Base-by-base conservation (phyloP, 2,113 vertebrate genomes). In the Sturnus vulgaris region DNA sequence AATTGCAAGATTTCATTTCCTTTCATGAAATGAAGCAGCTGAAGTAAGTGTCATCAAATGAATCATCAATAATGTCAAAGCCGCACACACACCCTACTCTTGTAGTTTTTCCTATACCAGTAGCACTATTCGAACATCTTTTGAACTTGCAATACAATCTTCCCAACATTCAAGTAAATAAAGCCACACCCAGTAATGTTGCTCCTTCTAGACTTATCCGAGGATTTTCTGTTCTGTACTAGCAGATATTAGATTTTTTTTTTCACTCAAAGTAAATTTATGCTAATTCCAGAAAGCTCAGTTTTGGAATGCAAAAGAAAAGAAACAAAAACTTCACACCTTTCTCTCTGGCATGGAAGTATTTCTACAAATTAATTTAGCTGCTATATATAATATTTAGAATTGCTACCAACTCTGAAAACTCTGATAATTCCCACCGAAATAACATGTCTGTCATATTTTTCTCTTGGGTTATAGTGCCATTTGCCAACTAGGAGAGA, bases 401-500 rank as follows among this genome's bases (percentile, higher is more conserved):
- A 88, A 90, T 63, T 81, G 30, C 15, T 93, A 77, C 42, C 2
- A 3, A 35, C 60, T 92, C 63, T 86, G 82, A 81, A 93, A 85
- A 63, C 44, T 77, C 55, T 52, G 19, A 50, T 60, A 81, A 79
- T 91, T 92, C 59, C 69, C 65, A 92, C 35, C 86, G 90, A 96
- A 95, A 80, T 90, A 86, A 82, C 55, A 73, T 59, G 72, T 90
- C 95, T 93, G 93, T 94, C 85, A 94, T 65, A 73, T 47, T 88
- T 92, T 80, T 95, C 93, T 90, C 87, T 52, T 91, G 87, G 78
- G 89, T 85, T 92, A 85, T 77, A 11, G 15, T 96, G 85, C 42
- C 87, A 93, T 94, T 96, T 95, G 82, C 66, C 96, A 82, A 73
- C 47, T 31, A 83, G 56, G 37, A 76, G 64, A 95, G 90, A 96